phyloP scores from a whole-genome alignment of 2,797 vertebrate species.

The Alfaro cultratus region DNA sequence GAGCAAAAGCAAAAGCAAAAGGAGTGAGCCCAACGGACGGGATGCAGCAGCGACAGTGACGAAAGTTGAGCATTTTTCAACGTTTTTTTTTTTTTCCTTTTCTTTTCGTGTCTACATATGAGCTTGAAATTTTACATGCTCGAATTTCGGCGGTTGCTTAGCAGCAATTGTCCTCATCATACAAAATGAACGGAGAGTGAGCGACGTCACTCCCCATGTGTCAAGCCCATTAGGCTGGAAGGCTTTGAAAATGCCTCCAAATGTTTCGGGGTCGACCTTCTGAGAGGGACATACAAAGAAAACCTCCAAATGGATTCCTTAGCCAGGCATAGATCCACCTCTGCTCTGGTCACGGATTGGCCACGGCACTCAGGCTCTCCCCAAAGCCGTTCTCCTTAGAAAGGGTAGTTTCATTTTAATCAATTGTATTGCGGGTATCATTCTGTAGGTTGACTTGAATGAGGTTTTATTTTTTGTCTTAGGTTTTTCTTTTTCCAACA shows the following conservation, averaged over 20 bases:
- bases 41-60: too few relatives aligned
- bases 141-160: too few relatives aligned
- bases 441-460: not conserved
- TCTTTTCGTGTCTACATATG: too few relatives aligned
- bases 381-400: not conserved
- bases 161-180: too few relatives aligned
- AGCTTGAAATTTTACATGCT: too few relatives aligned
- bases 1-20: too few relatives aligned
- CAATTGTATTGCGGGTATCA: not conserved
- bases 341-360: not conserved
- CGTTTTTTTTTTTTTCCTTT: too few relatives aligned
- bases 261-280: not conserved
- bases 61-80: too few relatives aligned
- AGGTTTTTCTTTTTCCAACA: not conserved
- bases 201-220: too few relatives aligned
- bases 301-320: not conserved
- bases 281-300: not conserved
- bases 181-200: too few relatives aligned
- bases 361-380: not conserved
- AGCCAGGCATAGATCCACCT: not conserved
- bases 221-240: not conserved
- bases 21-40: too few relatives aligned
- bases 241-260: not conserved
- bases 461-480: not conserved
- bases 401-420: not conserved